Base-by-base conservation (phyloP, 2,888 invertebrate genomes). In the Drosophila recens region DNA sequence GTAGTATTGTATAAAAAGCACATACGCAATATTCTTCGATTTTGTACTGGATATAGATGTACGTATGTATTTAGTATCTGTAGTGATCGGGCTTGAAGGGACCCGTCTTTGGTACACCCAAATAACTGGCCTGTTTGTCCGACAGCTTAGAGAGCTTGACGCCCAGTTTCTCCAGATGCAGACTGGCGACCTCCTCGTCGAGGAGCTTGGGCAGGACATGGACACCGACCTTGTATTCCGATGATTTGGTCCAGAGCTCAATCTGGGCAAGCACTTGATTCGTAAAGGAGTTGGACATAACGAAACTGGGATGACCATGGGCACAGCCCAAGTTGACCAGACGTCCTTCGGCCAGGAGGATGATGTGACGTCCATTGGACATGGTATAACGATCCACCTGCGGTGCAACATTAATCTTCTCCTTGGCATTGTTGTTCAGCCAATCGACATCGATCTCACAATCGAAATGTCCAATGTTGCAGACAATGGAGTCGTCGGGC, bases 241-340 rank as follows among this genome's bases (percentile, higher is more conserved):
- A 95, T 30, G 96, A 94, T 91, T 97, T 98, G 10, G 98, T 98
- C 98, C 98, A 99, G 76, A 99, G 94, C 93, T 99, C 99, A 91
- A 99, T 98, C 93, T 99, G 99, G 43, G 99, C 99, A 74, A 99
- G 94, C n/a, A 97, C 97, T 94, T 99, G 99, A 93, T 99, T 99
- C 58, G 98, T 97, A 92, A 99, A 99, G 1, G 99, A 99, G 93
- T 98, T 98, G 76, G 98, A 98, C 99, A 99, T 99, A 15, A 99
- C 99, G 93, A 99, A 99, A 61, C 98, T 98, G 5, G 99, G 97
- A 93, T 99, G 99, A 38, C 99, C 99, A 90, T 97, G 99, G 34
- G 99, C 99, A 93, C 99, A 99, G 62, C 99, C 99, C 79, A 99
- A 94, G 93, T 99, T 99, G 4, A 99, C 99, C 66, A 99, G 95